Evolutionary conservation across 2,113 vertebrate genomes (phyloP), one percentile per base, ranked within the genome.

Genomic region (Oncorhynchus clarkii): DNA sequence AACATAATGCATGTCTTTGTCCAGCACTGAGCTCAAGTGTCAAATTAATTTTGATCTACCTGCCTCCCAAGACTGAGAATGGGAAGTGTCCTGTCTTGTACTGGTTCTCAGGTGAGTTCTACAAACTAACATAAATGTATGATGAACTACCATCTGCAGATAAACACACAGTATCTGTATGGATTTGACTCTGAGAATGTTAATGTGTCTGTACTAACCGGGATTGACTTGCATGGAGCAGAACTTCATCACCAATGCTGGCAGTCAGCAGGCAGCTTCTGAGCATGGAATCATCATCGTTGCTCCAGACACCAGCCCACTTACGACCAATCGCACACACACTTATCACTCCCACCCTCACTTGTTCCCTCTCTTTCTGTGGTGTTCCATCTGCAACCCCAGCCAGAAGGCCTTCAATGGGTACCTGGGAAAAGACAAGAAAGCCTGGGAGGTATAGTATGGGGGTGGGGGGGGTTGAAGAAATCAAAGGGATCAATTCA

Each of bases 21-120:
- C 57, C 82, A 99, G 97, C 91, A 69, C 88, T 11, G 96, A 98
- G 82, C 90, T 99, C 70, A 98, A 95, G 80, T 99, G 96, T 91
- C 99, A 95, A 91, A 99, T 99, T 96, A 97, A 94, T 88, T 98
- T 99, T 90, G 97, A 87, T 99, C 85, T 99, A 94, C 89, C 92
- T 99, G 74, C 97, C 97, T 59, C 95, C 96, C 20, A 97, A 97
- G 81, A 95, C 96, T 3, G 96, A 98, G 89, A 94, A 88, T 0
- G 90, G 59, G 57, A 98, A 96, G 20, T 98, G 96, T 73, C 96
- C 97, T 45, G 95, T 95, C n/a, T 75, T 99, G 0, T 99, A 97
- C 64, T 99, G 97, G 96, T 94, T 99, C 0, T 99, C 98, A 0
- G 97, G 97, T 99, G 76, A 84, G 86, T 71, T 22, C 8, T 24